These are phyloP conservation scores for Pithys albifrons DNA, from an alignment of 2,113 vertebrate species.

Conservation along the genomic window DNA sequence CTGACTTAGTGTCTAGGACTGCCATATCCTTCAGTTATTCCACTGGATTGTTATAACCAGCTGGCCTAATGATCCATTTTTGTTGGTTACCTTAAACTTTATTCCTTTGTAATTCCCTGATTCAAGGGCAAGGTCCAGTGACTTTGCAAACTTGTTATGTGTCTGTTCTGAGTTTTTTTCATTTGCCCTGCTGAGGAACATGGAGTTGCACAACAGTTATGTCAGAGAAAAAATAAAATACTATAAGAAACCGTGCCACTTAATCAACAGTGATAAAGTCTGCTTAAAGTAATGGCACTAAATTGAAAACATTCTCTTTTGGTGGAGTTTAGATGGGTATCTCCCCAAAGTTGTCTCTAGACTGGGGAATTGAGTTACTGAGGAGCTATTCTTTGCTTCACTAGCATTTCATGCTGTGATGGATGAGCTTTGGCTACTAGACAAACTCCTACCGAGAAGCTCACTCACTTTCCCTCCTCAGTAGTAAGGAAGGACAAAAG, in stretches of 20 bases:
- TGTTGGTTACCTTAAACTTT: background rate
- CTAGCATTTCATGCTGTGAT: background rate
- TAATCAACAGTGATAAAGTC: background rate
- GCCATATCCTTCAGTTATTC: background rate
- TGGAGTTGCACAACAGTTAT: background rate
- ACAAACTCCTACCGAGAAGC: background rate
- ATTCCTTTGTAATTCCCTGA: background rate
- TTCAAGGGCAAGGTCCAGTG: background rate
- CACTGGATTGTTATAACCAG: background rate
- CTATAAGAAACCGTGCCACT: background rate
- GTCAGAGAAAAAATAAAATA: background rate
- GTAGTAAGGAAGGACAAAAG: background rate
- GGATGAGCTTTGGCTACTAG: background rate
- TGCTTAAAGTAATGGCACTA: background rate
- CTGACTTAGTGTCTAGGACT: background rate
- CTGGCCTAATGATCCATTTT: background rate
- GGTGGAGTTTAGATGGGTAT: background rate
- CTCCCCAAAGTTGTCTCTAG: background rate
- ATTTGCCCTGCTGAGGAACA: background rate
- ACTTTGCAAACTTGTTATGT: background rate
- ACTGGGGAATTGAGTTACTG: background rate
- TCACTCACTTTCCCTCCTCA: background rate
- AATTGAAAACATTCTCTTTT: background rate
- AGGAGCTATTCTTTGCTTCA: background rate
- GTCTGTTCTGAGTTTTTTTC: background rate